These are phyloP conservation scores for Hippocampus zosterae DNA, from an alignment of 2,113 vertebrate species.

Conservation along the genomic window DNA sequence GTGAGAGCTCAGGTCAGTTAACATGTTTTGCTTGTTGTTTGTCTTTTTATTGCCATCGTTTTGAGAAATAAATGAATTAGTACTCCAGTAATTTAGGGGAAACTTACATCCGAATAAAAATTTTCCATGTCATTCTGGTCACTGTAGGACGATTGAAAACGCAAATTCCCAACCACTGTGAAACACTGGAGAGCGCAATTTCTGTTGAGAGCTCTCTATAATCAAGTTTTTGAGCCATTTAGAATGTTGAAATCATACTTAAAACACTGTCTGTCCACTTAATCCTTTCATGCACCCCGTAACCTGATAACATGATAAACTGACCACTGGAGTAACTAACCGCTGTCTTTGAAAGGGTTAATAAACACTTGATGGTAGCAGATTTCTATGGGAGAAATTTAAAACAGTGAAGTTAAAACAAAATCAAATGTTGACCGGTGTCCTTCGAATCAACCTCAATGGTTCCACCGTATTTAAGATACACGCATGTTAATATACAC, in stretches of 20 bases:
- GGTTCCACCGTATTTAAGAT: conserved; percentile 1
- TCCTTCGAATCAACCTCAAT: not conserved
- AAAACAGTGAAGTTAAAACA: not conserved
- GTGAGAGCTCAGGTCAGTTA: too few relatives aligned
- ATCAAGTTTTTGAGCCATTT: too few relatives aligned
- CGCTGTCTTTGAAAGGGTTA: too few relatives aligned
- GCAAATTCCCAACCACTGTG: not conserved
- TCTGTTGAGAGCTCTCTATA: too few relatives aligned
- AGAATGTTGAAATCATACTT: not conserved
- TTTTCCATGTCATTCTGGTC: too few relatives aligned
- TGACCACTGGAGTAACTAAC: too few relatives aligned
- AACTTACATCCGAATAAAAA: too few relatives aligned
- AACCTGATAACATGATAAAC: too few relatives aligned
- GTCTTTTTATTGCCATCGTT: not conserved
- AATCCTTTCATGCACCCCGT: too few relatives aligned
- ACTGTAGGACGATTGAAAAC: too few relatives aligned
- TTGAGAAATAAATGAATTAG: too few relatives aligned
- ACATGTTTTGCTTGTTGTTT: not conserved
- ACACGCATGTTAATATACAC: conserved; percentile 5
- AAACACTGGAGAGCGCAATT: not conserved
- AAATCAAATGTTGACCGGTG: not conserved
- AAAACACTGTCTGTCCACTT: not conserved
- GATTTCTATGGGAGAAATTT: not conserved
- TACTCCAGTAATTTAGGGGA: too few relatives aligned
- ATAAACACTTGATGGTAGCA: not conserved